Evolutionary conservation across 2,797 vertebrate species (phyloP), one percentile per base, ranked within the genome.

Genomic region (Hozukius guyotensis): DNA sequence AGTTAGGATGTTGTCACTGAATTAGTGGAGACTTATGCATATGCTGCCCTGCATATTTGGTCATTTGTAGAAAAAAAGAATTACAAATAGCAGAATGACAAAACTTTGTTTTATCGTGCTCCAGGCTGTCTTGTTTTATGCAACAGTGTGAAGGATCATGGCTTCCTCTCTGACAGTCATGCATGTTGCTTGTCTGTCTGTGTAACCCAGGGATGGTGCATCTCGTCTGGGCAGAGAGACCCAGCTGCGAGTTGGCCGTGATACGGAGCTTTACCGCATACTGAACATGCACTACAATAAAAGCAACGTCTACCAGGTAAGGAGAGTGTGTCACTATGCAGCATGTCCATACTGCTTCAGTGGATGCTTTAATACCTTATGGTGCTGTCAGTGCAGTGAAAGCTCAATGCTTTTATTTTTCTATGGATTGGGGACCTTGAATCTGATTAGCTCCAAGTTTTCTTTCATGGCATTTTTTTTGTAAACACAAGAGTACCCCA

Each of bases 201-300:
- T 74, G 73, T 38, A 3, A 80, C 59, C 6, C 89, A 95, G 94
- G 86, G 93, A 94, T 3, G 92, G 89, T 12, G 82, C 86, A 4
- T 46, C 90, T 71, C 89, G 81, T 64, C 67, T 89, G 82, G 81
- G 81, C 64, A 89, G 92, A 83, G 92, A 95, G 72, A 88, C 66
- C 49, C 92, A 93, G 70, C 90, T 96, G 78, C 91, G 90, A 52
- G 91, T 96, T 78, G 90, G 94, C 53, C 92, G 95, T 4, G 95
- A 96, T 27, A 95, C 96, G 0, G 96, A 97, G 89, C 95, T 97
- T 6, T 96, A 95, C 82, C 96, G 96, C 78, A 95, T 96, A 24
- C 91, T 97, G 52, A 96, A 96, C 94, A 95, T 96, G 94, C 96
- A 97, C 89, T 97, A 96, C 90, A 97, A 97, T 75, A 96, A 96